phyloP scores from a whole-genome alignment of 2,113 vertebrate species.

The Ailuropoda melanoleuca region DNA sequence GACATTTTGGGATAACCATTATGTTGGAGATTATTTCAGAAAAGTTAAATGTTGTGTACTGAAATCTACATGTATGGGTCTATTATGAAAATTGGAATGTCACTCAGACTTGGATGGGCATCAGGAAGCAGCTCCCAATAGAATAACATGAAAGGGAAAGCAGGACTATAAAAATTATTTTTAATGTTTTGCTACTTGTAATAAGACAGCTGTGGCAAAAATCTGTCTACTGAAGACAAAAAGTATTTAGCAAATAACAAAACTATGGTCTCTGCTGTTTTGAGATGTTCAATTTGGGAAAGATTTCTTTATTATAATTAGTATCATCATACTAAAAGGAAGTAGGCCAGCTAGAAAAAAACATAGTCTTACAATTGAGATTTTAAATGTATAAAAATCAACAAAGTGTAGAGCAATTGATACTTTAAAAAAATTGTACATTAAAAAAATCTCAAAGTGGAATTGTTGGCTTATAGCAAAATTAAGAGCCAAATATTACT shows the following conservation, averaged over 20 bases:
- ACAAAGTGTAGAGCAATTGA: neutral
- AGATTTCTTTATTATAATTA: neutral
- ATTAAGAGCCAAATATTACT: slow-evolving; percentile 9
- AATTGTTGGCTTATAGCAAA: neutral
- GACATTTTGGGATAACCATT: neutral
- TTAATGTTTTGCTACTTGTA: slow-evolving; percentile 4
- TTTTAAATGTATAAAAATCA: neutral
- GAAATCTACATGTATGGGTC: neutral
- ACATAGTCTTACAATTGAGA: neutral
- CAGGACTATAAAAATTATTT: neutral
- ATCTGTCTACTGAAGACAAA: neutral
- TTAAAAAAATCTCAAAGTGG: neutral
- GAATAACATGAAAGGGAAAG: neutral
- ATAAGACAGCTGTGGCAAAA: neutral
- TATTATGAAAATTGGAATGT: neutral
- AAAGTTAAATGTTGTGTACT: neutral
- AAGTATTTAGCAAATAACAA: neutral
- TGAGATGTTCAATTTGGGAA: neutral
- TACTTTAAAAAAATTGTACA: neutral
- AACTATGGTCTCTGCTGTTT: neutral
- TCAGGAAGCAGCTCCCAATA: neutral
- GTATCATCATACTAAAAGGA: neutral
- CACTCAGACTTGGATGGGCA: neutral
- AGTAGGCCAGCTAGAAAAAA: neutral
- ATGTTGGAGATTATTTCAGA: neutral